Evolutionary conservation across 1,140 invertebrate species (phyloP).

Genomic region (Drosophila carrolli): DNA sequence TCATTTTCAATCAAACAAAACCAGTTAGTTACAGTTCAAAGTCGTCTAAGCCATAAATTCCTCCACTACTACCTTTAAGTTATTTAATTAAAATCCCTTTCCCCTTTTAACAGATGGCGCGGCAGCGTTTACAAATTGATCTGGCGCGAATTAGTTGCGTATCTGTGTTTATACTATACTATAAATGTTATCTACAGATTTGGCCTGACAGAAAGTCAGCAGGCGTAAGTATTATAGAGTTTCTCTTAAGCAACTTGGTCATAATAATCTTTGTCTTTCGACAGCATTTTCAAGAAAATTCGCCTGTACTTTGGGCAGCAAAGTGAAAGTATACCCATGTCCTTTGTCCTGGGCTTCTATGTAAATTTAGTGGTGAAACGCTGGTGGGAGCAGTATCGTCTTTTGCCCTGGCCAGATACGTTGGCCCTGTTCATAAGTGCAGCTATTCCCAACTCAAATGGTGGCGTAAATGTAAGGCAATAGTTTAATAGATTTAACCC

Average conservation of each 20-base stretch:
- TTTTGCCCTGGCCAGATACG: conserved; percentile 96
- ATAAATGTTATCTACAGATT: conserved; percentile 96
- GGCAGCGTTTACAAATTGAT: conserved; percentile 99
- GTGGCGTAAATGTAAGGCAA: conserved; percentile 91
- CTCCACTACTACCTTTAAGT: not conserved
- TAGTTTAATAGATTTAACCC: no score
- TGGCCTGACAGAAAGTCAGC: conserved; percentile 91
- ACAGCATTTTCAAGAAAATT: conserved; percentile 92
- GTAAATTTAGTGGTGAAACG: conserved; percentile 95
- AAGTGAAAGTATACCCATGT: conserved; percentile 94
- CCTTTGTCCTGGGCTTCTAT: conserved; percentile 97
- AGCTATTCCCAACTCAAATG: conserved; percentile 88
- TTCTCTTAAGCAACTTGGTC: not conserved
- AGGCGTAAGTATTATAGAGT: conserved; percentile 88
- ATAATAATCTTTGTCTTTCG: not conserved
- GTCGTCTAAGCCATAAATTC: conserved; percentile 26
- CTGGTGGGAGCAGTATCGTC: conserved; percentile 96
- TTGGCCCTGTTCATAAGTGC: conserved; percentile 95
- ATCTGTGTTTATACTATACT: conserved; percentile 93
- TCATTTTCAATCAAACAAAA: conserved; percentile 14
- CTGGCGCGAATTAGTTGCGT: conserved; percentile 96
- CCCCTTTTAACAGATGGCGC: conserved; percentile 90
- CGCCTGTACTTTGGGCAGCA: conserved; percentile 92
- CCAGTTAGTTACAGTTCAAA: conserved; percentile 46
- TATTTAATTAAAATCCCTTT: conserved; percentile 18